Evolutionary conservation across 2,113 vertebrate species (phyloP).

Genomic region (Gracilinanus agilis): DNA sequence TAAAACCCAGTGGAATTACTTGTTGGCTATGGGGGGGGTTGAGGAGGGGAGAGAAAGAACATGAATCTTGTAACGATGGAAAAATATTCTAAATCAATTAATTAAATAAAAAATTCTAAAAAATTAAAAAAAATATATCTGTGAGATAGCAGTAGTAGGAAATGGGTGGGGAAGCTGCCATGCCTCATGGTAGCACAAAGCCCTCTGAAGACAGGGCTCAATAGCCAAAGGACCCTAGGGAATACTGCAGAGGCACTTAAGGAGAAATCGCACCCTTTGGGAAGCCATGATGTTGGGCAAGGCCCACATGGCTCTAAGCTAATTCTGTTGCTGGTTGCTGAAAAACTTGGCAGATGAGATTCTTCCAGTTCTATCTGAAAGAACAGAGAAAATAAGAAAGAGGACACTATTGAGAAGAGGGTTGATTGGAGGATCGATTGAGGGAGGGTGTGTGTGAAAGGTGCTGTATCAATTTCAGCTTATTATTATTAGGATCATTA

Average conservation of each 20-base stretch:
- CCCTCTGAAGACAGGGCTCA: background rate
- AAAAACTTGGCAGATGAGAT: background rate
- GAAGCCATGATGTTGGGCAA: background rate
- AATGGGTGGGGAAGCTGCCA: background rate
- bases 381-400: background rate
- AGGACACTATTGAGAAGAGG: background rate
- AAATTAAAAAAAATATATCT: no score
- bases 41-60: no score
- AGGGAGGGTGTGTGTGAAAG: background rate
- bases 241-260: background rate
- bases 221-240: background rate
- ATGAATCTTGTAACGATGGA: no score
- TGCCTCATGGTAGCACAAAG: background rate
- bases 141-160: background rate
- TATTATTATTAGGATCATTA: background rate
- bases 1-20: no score
- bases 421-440: background rate
- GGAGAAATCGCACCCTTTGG: background rate
- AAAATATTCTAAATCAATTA: no score
- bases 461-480: background rate
- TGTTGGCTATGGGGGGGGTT: no score
- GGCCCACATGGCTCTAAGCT: background rate
- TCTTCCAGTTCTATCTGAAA: background rate
- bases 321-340: background rate
- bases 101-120: no score